Base-by-base conservation (phyloP, 2,797 vertebrate species). In the Sebastes iracundus region DNA sequence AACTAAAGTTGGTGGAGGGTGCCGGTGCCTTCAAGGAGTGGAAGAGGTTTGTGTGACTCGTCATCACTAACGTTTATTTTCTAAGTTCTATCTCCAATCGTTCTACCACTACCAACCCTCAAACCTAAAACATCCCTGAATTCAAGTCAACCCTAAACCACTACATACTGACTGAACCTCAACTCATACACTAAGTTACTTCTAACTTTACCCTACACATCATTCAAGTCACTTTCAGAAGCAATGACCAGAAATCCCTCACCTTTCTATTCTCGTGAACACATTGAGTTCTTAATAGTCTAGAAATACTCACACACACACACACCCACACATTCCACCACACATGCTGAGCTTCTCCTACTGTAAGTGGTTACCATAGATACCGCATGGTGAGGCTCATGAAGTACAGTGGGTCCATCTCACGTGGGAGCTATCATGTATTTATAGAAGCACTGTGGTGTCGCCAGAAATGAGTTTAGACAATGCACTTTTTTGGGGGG, bases 281-380 rank as follows among this genome's bases (percentile, higher is more conserved):
- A 82, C 52, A 79, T 87, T 82, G 55, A 73, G 78, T 68, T 80
- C 32, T 75, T 62, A 78, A 83, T 59, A 81, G 67, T 82, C 73
- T 64, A 69, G 18, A 84, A 72, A 81, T 60, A 71, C 59, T 22
- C 79, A 55, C 65, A 53, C 75, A 66, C 32, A 61, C 59, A 74
- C 73, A 81, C 68, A 80, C 68, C 75, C 70, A 79, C 81, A 75
- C 74, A 88, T 83, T 84, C 65, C 74, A 77, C 28, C 81, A 82
- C 82, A 88, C 86, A 90, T 67, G 79, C 82, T 49, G 87, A 87
- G 91, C 84, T 93, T 93, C 85, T 92, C 87, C 82, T 93, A 92
- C 93, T 94, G 91, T 94, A 93, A 93, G 92, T 91, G 89, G 94
- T 95, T 94, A 86, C 94, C 94, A 95, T 95, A 93, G 93, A 90